Percentiles rank a stretch among this genome's conserved stretches.
These are phyloP conservation scores for Indicator indicator DNA, from an alignment of 2,113 vertebrate species.

Conservation along the genomic window DNA sequence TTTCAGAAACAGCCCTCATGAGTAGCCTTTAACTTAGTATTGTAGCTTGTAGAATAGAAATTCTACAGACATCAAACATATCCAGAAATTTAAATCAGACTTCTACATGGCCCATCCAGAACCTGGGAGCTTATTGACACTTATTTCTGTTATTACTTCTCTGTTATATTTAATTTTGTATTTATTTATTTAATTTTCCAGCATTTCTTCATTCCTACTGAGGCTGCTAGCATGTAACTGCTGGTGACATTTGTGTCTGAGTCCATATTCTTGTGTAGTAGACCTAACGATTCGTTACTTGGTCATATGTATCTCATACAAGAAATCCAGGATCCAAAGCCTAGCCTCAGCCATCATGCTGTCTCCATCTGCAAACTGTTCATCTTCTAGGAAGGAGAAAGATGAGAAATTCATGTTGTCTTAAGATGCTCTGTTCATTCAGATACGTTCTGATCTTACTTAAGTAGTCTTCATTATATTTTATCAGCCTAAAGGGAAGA, in stretches of 20 bases:
- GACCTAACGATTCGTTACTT: conserved; percentile 23
- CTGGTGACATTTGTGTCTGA: conserved; percentile 29
- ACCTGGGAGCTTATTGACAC: background rate
- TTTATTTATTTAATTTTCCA: background rate
- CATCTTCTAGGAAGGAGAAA: background rate
- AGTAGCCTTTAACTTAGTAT: background rate
- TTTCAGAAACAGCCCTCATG: background rate
- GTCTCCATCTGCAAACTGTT: background rate
- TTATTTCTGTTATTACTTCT: background rate
- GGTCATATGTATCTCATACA: conserved; percentile 16
- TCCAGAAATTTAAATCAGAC: background rate
- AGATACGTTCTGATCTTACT: background rate
- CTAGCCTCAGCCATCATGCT: background rate
- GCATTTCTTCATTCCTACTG: background rate
- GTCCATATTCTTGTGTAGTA: background rate
- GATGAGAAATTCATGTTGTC: background rate
- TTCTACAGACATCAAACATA: background rate
- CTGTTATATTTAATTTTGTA: background rate
- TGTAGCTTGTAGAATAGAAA: background rate
- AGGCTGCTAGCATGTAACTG: background rate
- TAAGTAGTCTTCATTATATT: background rate
- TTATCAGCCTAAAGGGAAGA: background rate
- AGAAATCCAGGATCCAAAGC: background rate
- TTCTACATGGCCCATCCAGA: background rate
- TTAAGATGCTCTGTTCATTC: background rate